Conservation (phyloP, 2,888 invertebrate genomes). For the Apomyelois bistriatella region DNA sequence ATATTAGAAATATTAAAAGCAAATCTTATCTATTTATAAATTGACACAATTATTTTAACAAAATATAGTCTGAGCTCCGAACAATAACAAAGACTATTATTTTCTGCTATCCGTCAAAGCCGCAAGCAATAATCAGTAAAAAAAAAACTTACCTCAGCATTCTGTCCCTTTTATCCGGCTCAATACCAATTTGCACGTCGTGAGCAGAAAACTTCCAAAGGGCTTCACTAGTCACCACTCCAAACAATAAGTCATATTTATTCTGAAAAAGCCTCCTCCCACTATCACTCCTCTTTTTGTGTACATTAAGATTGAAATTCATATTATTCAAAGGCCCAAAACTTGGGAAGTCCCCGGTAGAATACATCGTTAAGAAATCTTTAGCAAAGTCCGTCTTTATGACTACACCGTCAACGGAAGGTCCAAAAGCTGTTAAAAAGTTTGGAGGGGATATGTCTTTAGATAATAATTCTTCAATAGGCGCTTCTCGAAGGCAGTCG, state of each 20-base stretch:
- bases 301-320: constrained; percentile 74
- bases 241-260: constrained; percentile 92
- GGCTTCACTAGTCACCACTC: constrained; percentile 95
- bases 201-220: constrained; percentile 93
- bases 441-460: constrained; percentile 90
- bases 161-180: constrained; percentile 91
- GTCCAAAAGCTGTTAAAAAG: constrained; percentile 93
- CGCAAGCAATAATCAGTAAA: too few species aligned
- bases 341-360: constrained; percentile 82
- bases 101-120: too few species aligned
- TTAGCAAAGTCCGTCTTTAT: constrained; percentile 93
- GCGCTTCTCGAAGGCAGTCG: constrained; percentile 88
- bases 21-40: too few species aligned
- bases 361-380: constrained; percentile 86
- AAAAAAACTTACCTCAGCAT: constrained; percentile 79
- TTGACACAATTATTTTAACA: too few species aligned
- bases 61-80: too few species aligned
- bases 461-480: constrained; percentile 85
- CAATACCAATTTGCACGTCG: constrained; percentile 91
- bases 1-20: too few species aligned
- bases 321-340: constrained; percentile 80
- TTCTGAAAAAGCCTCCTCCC: constrained; percentile 80
- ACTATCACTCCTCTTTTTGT: constrained; percentile 82
- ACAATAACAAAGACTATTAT: too few species aligned
- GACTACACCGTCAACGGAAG: constrained; percentile 96